Base-by-base conservation (phyloP, 2,888 invertebrate genomes). In the Heliconius charithonia region DNA sequence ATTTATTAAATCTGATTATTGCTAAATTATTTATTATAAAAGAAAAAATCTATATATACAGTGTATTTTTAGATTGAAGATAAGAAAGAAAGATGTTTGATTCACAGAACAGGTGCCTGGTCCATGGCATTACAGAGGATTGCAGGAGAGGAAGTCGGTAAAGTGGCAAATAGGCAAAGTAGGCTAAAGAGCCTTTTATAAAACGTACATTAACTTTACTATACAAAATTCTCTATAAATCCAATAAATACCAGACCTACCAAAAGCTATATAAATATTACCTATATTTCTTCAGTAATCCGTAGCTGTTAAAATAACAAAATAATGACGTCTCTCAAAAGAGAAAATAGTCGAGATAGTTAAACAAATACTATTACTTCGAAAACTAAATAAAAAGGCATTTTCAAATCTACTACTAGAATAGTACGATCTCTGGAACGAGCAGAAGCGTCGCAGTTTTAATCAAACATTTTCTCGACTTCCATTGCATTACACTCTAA, bases 321-420 rank as follows among this genome's bases (percentile, higher is more conserved):
- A 56, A 56, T 6, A 27, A 71, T 10, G n/a, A 29, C 32, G 13
- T n/a, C 13, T 56, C 6, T 72, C 72, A 3, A n/a, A 59, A 59
- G n/a, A 10, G n/a, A 59, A 59, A 59, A 59, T 12, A 29, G 22
- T 65, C 27, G 37, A 59, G 25, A 72, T 29, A 27, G 72, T 13
- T 66, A 66, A 72, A n/a, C 72, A 71, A 76, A 71, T 37, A 25
- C 66, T 41, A 77, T 72, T 37, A 66, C 37, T 66, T 41, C 27
- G 32, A 19, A 72, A 45, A 65, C n/a, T 70, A 77, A 77, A 77
- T 77, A 72, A 77, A 77, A 72, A 71, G 45, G 72, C 45, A 65
- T 77, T 77, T 72, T 77, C 66, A 77, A 77, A 77, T 77, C 72
- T 66, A 72, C 72, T 51, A 51, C 51, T 41, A 72, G 72, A 77